Conservation (phyloP, 2,888 invertebrate genomes). For the Eupithecia pulchellata region DNA sequence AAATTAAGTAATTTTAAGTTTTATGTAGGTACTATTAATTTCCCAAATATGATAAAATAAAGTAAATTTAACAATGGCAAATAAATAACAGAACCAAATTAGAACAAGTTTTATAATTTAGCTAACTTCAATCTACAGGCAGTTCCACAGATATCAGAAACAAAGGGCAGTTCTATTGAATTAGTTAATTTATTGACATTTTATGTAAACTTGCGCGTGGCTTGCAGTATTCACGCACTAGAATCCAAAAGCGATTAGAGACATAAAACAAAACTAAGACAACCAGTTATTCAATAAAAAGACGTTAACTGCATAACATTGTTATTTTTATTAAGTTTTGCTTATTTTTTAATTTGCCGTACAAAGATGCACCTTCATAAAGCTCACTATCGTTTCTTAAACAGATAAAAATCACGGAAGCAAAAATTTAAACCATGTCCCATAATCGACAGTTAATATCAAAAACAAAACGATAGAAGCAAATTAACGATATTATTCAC, state of each 20-base stretch:
- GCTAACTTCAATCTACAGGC: too few species aligned
- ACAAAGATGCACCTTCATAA: not conserved
- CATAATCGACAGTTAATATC: not conserved
- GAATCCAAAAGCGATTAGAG: not conserved
- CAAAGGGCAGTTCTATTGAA: too few species aligned
- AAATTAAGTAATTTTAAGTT: too few species aligned
- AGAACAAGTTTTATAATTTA: too few species aligned
- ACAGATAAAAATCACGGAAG: not conserved
- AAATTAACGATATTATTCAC: slow-evolving; percentile 32
- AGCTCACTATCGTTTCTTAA: not conserved
- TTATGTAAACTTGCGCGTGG: not conserved
- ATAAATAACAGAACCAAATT: too few species aligned
- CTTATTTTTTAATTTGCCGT: not conserved
- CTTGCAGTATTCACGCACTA: not conserved
- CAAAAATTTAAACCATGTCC: not conserved
- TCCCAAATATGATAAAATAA: too few species aligned
- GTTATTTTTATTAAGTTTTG: not conserved
- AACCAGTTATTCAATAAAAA: not conserved
- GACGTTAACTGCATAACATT: not conserved
- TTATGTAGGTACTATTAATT: too few species aligned
- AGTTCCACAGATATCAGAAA: too few species aligned
- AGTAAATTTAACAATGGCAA: too few species aligned
- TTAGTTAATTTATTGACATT: too few species aligned
- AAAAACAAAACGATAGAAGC: slow-evolving; percentile 18
- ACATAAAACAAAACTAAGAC: not conserved